Conservation (phyloP, 2,888 invertebrate genomes). For the Trichogramma dendrolimi region DNA sequence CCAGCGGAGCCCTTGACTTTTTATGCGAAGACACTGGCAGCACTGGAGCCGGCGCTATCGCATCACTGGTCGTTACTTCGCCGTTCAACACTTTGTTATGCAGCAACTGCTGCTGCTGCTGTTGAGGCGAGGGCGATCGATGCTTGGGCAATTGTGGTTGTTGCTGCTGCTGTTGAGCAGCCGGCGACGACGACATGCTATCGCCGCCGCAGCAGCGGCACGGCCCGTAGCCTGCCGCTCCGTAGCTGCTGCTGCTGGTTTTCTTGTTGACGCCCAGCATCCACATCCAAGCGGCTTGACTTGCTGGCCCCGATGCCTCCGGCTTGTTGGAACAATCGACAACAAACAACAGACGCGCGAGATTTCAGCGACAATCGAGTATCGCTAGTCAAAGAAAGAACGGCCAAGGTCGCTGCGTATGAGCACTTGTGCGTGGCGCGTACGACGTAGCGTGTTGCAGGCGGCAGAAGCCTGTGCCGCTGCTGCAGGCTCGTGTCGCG, state of each 20-base stretch:
- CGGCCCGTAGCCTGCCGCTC: not conserved
- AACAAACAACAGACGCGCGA: too few relatives aligned
- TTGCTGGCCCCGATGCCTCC: conserved; percentile 18
- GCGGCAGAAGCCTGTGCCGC: too few relatives aligned
- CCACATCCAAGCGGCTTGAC: conserved; percentile 28
- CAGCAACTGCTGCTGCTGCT: conserved; percentile 2
- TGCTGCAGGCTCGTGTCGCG: too few relatives aligned
- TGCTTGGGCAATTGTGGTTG: too few relatives aligned
- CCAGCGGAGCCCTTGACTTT: conserved; percentile 7
- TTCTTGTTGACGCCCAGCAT: conserved; percentile 10
- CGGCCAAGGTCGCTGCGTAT: too few relatives aligned
- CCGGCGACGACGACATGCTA: conserved; percentile 6
- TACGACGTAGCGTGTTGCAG: too few relatives aligned
- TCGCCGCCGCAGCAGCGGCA: conserved; percentile 23
- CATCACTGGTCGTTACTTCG: conserved; percentile 21
- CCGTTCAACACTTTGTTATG: conserved; percentile 18
- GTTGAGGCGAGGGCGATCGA: conserved; percentile 12
- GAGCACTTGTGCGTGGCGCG: too few relatives aligned
- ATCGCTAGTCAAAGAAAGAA: too few relatives aligned
- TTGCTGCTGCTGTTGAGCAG: not conserved
- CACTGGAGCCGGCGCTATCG: conserved; percentile 3
- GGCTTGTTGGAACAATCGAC: conserved; percentile 1
- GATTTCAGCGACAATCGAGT: too few relatives aligned
- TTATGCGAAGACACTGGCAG: not conserved
- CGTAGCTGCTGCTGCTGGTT: conserved; percentile 26